Percentiles rank a stretch among this genome's conserved stretches.
phyloP scores from a whole-genome alignment of 2,113 vertebrate species.

The Neoarius graeffei region DNA sequence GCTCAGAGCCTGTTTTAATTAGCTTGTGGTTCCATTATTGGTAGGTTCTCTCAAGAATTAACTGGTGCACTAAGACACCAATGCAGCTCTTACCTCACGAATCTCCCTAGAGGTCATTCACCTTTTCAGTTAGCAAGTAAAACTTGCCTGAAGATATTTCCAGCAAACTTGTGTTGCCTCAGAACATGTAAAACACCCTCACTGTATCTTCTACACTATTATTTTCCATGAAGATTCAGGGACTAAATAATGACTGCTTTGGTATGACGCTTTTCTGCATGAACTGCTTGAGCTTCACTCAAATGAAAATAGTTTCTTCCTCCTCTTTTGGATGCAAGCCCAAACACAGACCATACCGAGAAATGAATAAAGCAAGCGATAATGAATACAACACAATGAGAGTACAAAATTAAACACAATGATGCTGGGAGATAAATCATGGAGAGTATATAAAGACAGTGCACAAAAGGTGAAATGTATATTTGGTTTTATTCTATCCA shows the following conservation, averaged over 20 bases:
- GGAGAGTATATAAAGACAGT: neutral
- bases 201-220: conserved; percentile 11
- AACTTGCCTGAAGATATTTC: conserved; percentile 17
- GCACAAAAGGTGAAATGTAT: neutral
- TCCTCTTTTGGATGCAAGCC: conserved; percentile 43
- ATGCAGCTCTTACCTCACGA: neutral
- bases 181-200: conserved; percentile 7
- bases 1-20: neutral
- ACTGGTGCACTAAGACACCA: neutral
- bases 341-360: conserved; percentile 33
- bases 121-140: conserved; percentile 20
- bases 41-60: neutral
- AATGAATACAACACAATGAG: conserved; percentile 38
- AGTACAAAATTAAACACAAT: conserved; percentile 14
- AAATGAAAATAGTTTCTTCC: conserved; percentile 53
- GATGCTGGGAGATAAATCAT: neutral
- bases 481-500: neutral
- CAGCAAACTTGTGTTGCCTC: neutral
- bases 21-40: neutral
- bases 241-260: conserved; percentile 13
- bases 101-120: neutral
- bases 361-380: conserved; percentile 34
- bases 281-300: conserved; percentile 32
- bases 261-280: conserved; percentile 36
- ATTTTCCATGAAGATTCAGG: conserved; percentile 18